Percentiles rank a stretch among this genome's conserved stretches.
Evolutionary conservation across 53 echinoderm and acorn worm genomes (phyloP).

Genomic region (Arbacia lixula): DNA sequence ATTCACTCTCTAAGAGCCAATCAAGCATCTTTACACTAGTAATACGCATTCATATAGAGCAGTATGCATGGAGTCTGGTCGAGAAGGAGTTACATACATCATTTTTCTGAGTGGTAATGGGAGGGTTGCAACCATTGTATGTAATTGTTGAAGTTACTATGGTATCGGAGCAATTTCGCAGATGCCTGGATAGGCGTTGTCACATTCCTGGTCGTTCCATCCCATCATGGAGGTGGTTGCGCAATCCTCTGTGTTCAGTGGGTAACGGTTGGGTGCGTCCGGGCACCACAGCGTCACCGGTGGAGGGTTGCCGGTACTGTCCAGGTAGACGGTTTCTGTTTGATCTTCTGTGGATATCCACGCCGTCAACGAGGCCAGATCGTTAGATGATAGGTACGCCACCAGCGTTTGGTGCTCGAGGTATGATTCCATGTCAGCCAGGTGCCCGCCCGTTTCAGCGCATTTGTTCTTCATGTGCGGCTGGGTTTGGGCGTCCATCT

Average conservation of each 20-base stretch:
- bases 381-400: not conserved
- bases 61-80: too few species aligned
- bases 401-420: not conserved
- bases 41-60: too few species aligned
- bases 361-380: not conserved
- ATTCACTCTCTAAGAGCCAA: too few species aligned
- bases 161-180: too few species aligned
- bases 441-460: not conserved
- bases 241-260: not conserved
- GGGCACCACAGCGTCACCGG: conserved; percentile 30
- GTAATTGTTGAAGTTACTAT: too few species aligned
- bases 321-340: not conserved
- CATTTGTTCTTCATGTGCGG: not conserved
- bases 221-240: conserved; percentile 22
- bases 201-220: conserved; percentile 20
- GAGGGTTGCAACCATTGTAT: too few species aligned
- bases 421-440: conserved; percentile 5
- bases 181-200: not conserved
- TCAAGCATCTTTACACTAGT: too few species aligned
- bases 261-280: not conserved
- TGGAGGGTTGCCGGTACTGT: not conserved
- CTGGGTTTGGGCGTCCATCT: not conserved
- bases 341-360: not conserved
- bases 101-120: too few species aligned
- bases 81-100: too few species aligned